Base-by-base conservation (phyloP, 2,113 vertebrate genomes). In the Dipodomys spectabilis region DNA sequence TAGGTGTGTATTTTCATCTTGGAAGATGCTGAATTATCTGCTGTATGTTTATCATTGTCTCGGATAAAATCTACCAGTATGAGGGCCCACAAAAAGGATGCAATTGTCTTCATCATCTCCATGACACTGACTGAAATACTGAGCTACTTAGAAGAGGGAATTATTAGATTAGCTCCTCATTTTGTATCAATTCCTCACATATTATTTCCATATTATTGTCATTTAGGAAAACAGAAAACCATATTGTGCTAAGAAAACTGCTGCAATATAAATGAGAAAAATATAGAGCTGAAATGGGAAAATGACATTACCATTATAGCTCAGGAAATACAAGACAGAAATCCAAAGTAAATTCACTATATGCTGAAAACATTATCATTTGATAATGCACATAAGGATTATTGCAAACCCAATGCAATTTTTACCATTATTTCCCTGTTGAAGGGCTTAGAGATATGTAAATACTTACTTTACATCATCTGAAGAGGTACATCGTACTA, bases 251-350 rank as follows among this genome's bases (percentile, higher is more conserved):
- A 86, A 57, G 15, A 94, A 30, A 92, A 86, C 45, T 53, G 6
- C 49, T 44, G 39, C 18, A 82, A 82, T 75, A 65, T 72, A 92
- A 88, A 93, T 90, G 69, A 90, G 32, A 90, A 95, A 77, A 85
- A 85, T 93, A 49, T 22, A 79, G 49, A 79, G 39, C 68, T 92
- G 53, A 78, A 82, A 92, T 86, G 23, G 22, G 71, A 88, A 94
- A 95, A 88, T 86, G 82, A 27, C 71, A 82, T 82, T 71, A 88
- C 32, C 74, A 74, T 79, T 93, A 87, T 82, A 92, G 67, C 67
- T 94, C 86, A 95, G 93, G 91, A 96, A 94, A 86, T 96, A 67
- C 16, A 84, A 87, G 62, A 22, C 91, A 92, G 94, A 94, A 95
- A 90, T 88, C 62, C 65, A 92, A 90, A 94, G 49, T 97, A 78